phyloP scores from a whole-genome alignment of 1,140 invertebrate species.

The Dendrolimus punctatus region DNA sequence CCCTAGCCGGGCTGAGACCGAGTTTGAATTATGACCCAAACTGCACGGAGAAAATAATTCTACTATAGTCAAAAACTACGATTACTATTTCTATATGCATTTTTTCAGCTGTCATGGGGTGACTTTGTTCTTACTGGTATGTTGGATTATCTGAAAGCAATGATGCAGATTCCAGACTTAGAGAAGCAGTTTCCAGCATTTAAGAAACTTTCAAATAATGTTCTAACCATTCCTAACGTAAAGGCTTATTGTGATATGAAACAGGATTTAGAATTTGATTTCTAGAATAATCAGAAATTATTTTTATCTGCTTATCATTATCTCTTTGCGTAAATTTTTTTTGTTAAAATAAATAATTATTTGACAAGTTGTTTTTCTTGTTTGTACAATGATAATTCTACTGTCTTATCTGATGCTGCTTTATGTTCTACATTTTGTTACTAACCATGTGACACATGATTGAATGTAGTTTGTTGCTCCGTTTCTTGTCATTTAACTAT shows the following conservation, averaged over 20 bases:
- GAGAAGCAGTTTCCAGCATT: conserved; percentile 49
- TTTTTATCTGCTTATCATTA: not conserved
- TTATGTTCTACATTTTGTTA: no score
- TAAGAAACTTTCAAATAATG: conserved; percentile 23
- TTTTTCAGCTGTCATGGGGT: conserved; percentile 74
- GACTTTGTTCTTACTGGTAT: conserved; percentile 75
- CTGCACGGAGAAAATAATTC: no score
- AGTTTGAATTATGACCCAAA: no score
- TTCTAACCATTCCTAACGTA: conserved; percentile 22
- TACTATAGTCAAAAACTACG: no score
- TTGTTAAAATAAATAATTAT: no score
- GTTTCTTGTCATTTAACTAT: no score
- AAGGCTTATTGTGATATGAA: conserved; percentile 20
- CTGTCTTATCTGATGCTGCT: no score
- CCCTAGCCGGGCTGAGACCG: no score
- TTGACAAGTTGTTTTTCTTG: no score
- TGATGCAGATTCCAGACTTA: conserved; percentile 71
- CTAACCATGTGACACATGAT: no score
- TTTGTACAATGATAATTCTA: no score
- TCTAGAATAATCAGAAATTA: not conserved
- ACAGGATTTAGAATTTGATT: conserved; percentile 3
- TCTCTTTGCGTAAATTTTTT: not conserved
- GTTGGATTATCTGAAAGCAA: conserved; percentile 73
- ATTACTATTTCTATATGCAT: not conserved
- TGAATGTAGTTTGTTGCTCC: no score